These are phyloP conservation scores for Punctoribates punctum DNA, from an alignment of 2,888 invertebrate genomes.

Conservation along the genomic window DNA sequence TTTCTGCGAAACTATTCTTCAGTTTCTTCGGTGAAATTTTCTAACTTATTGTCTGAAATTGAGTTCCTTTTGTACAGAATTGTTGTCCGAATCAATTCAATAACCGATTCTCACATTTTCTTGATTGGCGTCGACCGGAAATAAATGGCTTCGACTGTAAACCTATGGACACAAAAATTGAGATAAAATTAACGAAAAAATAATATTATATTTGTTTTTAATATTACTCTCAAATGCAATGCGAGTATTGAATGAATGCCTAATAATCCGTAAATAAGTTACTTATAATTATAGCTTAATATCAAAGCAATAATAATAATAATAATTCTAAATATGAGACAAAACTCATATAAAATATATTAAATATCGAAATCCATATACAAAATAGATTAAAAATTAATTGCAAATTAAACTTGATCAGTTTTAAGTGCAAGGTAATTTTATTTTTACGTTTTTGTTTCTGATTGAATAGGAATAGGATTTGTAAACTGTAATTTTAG, in stretches of 20 bases:
- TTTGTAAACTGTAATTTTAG: no score
- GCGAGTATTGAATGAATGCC: neutral
- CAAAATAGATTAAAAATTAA: no score
- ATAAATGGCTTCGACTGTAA: neutral
- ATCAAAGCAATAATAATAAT: neutral
- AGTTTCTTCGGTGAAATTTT: neutral
- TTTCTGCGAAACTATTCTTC: neutral
- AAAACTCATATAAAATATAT: no score
- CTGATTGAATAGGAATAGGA: no score
- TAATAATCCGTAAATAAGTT: slow-evolving; percentile 5
- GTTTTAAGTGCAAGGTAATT: no score
- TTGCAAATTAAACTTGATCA: no score
- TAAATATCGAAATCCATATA: no score
- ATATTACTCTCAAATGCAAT: neutral
- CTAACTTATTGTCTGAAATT: neutral
- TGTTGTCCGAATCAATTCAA: neutral
- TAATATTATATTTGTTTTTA: slow-evolving; percentile 3
- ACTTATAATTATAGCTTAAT: slow-evolving; percentile 1
- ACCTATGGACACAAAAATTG: neutral
- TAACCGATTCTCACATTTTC: no score
- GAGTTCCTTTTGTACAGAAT: neutral
- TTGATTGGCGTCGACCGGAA: no score
- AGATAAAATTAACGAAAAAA: neutral
- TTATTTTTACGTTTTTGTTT: no score
- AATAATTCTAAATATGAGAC: no score